Percentiles rank a stretch among this genome's conserved stretches.
These are phyloP conservation scores for Cololabis saira DNA, from an alignment of 2,113 vertebrate genomes.

Conservation along the genomic window DNA sequence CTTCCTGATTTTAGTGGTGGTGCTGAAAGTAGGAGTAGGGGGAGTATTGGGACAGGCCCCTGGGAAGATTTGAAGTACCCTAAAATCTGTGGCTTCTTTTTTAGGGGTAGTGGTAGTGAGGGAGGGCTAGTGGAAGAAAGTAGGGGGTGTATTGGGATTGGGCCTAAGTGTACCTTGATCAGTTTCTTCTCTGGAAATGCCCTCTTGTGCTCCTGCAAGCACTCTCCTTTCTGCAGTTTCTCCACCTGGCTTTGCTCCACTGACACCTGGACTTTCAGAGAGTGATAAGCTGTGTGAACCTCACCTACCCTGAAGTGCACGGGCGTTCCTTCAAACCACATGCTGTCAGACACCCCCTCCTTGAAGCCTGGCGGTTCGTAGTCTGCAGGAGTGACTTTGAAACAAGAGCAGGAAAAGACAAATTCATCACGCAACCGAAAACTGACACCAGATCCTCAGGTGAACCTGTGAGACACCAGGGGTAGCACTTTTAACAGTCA, in stretches of 20 bases:
- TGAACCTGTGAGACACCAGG: background rate
- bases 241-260: slow-evolving; percentile 77
- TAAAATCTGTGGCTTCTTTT: too few relatives aligned
- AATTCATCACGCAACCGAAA: background rate
- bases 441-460: background rate
- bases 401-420: slow-evolving; percentile 1
- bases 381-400: slow-evolving; percentile 88
- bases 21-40: too few relatives aligned
- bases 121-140: too few relatives aligned
- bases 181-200: background rate
- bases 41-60: too few relatives aligned
- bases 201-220: slow-evolving; percentile 39
- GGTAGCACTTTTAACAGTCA: slow-evolving; percentile 78
- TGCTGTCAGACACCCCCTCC: slow-evolving; percentile 83
- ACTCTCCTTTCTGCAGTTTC: slow-evolving; percentile 65
- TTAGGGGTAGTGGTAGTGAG: too few relatives aligned
- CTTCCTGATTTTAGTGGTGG: too few relatives aligned
- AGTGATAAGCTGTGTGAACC: slow-evolving; percentile 89
- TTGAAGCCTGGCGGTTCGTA: slow-evolving; percentile 96
- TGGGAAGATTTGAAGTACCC: too few relatives aligned
- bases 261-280: slow-evolving; percentile 87
- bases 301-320: slow-evolving; percentile 90
- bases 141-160: too few relatives aligned
- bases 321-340: slow-evolving; percentile 89
- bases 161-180: slow-evolving; percentile 31